phyloP scores from a whole-genome alignment of 2,797 vertebrate species.

The Poliocrania exsul region DNA sequence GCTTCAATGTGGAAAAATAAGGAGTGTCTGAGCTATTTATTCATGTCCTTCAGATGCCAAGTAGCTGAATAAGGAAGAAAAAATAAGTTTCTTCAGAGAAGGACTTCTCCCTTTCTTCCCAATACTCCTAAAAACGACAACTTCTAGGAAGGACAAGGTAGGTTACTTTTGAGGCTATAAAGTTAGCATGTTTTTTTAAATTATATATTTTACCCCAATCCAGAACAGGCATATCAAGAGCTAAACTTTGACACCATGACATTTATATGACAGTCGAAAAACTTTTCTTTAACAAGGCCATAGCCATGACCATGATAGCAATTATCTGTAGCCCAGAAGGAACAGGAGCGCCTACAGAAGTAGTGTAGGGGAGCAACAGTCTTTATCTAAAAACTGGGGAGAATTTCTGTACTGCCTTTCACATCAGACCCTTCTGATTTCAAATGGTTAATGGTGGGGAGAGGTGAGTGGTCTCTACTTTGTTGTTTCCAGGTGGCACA shows the following conservation, averaged over 20 bases:
- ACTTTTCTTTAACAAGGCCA: neutral
- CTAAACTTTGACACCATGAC: neutral
- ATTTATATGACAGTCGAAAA: neutral
- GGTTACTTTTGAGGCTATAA: neutral
- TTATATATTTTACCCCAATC: neutral
- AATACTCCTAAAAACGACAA: neutral
- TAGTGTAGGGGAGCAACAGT: neutral
- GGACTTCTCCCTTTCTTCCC: neutral
- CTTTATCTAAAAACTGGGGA: neutral
- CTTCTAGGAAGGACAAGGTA: neutral
- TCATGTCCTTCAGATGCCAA: neutral
- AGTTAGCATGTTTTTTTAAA: neutral
- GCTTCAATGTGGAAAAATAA: neutral
- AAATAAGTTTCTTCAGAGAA: neutral
- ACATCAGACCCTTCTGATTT: neutral
- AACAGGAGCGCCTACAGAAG: neutral
- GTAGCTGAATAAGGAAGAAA: neutral
- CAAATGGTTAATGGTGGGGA: neutral
- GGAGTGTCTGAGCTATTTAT: neutral
- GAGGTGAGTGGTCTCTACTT: neutral
- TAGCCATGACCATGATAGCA: neutral
- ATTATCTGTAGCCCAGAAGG: neutral
- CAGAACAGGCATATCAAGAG: neutral
- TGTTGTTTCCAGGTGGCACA: neutral
- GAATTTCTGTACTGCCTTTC: neutral